Evolutionary conservation across 2,113 vertebrate genomes (phyloP).

Genomic region (Chloropsis cyanopogon): DNA sequence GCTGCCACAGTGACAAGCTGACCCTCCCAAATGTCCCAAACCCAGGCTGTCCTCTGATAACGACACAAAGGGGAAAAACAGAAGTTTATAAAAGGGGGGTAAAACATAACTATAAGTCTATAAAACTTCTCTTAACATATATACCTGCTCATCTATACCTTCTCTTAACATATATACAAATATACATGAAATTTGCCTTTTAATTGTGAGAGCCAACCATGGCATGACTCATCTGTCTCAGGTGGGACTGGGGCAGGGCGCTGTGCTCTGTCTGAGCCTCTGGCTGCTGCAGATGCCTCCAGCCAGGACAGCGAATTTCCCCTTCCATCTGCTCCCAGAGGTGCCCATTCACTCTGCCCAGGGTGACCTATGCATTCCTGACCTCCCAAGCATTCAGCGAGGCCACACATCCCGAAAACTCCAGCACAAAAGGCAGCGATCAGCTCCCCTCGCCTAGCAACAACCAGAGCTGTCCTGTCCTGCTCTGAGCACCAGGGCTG

Average conservation of each 20-base stretch:
- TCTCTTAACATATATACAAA: too few species aligned
- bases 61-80: not conserved
- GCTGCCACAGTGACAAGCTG: not conserved
- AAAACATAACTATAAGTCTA: not conserved
- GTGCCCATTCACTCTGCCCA: constrained; percentile 11
- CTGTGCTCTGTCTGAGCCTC: not conserved
- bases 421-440: constrained; percentile 11
- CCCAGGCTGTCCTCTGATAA: not conserved
- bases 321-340: constrained; percentile 15
- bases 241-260: not conserved
- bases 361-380: constrained; percentile 38
- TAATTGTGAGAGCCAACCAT: not conserved
- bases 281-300: not conserved
- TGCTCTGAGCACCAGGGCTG: not conserved
- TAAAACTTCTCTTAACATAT: not conserved
- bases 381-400: not conserved
- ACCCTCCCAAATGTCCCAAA: not conserved
- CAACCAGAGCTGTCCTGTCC: not conserved
- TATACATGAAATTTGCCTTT: not conserved
- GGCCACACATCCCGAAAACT: constrained; percentile 40
- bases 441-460: constrained; percentile 8
- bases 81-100: not conserved
- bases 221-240: not conserved
- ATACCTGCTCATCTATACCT: too few species aligned
- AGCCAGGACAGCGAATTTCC: not conserved